Conservation (phyloP, 2,113 vertebrate species). For the Phyllostomus hastatus region DNA sequence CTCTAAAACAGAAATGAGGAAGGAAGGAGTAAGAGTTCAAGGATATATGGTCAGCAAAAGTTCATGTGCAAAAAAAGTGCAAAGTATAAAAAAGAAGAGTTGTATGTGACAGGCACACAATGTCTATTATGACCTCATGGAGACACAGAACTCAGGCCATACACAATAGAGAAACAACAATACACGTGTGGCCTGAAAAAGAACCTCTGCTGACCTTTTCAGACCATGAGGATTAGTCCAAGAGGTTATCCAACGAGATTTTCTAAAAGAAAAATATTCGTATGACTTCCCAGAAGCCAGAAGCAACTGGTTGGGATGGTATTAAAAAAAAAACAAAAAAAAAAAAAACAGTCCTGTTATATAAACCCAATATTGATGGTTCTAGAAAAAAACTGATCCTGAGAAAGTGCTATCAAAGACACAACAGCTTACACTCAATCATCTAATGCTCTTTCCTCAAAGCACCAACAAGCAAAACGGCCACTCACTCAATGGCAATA, state of each 20-base stretch:
- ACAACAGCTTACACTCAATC: neutral
- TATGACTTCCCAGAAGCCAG: slow-evolving; percentile 26
- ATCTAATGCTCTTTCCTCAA: neutral
- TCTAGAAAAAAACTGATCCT: neutral
- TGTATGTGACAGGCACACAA: accelerated
- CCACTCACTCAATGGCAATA: neutral
- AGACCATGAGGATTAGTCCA: neutral
- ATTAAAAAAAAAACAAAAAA: slow-evolving; percentile 18
- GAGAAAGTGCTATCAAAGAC: neutral
- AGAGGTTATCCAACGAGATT: neutral
- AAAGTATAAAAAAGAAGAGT: neutral
- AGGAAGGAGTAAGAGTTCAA: neutral
- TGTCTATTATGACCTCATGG: neutral
- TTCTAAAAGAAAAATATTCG: slow-evolving; percentile 7
- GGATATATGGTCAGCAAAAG: neutral
- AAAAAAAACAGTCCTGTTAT: neutral
- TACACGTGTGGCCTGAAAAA: neutral
- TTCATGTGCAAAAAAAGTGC: neutral
- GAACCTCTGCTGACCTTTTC: neutral
- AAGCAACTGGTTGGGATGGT: neutral
- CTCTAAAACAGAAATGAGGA: neutral
- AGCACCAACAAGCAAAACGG: neutral
- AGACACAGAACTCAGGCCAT: neutral
- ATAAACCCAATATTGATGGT: neutral
- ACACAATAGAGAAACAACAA: neutral